Evolutionary conservation across 2,113 vertebrate species (phyloP), one percentile per base, ranked within the genome.

Genomic region (Thinocorus orbignyianus): DNA sequence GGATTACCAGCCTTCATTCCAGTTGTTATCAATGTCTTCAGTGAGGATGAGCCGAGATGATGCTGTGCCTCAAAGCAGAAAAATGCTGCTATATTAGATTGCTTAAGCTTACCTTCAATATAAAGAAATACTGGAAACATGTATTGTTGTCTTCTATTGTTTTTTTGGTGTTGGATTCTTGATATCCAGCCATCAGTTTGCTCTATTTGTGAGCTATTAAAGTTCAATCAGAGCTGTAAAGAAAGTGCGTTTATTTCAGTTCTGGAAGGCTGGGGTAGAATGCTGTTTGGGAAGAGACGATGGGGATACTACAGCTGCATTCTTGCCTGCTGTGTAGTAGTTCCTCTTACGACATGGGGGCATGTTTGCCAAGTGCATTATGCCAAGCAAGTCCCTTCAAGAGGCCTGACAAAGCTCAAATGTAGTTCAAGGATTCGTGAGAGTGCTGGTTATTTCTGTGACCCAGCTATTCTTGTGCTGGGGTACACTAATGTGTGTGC

Each of bases 381-480:
- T 9, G 13, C 17, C 55, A 66, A 41, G n/a, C 7, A 48, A 42
- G 39, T 39, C n/a, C 6, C 15, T n/a, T 46, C 3, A 3, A 6
- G 37, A 17, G 35, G 2, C 2, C 61, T 60, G 70, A 48, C 22
- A 49, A 6, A 66, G 51, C 49, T 65, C 7, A 57, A 13, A 41
- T 23, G 6, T 7, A 0, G 3, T 9, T 62, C 14, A 17, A 42
- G 85, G 35, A 6, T 76, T 20, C 9, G 3, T 6, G 33, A 42
- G 26, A 31, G 7, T 0, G 20, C 28, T 35, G n/a, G 24, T 9
- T 62, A 0, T 16, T 35, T 60, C 5, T 31, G 18, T 24, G 28
- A 6, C 10, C 20, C 70, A 3, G 10, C 52, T 11, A 0, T 49
- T 66, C 33, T 33, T 9, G 13, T 17, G 24, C 24, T 35, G 52